Conservation (phyloP, 2,113 vertebrate species). For the Albula goreensis region DNA sequence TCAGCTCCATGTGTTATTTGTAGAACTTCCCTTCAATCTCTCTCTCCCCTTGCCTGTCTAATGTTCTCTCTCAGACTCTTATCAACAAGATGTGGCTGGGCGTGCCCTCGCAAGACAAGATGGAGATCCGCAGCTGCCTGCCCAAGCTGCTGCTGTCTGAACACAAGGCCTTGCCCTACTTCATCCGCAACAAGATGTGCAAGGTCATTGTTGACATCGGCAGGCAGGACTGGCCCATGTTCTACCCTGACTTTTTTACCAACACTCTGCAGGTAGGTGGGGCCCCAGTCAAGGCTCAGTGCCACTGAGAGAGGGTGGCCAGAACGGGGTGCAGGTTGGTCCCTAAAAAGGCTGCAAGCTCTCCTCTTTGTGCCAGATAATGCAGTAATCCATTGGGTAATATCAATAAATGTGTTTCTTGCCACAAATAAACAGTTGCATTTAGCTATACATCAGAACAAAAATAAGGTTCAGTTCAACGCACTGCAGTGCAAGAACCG, state of each 20-base stretch:
- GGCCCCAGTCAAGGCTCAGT: too few relatives aligned
- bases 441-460: neutral
- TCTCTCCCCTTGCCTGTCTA: neutral
- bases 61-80: constrained; percentile 77
- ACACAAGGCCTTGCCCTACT: constrained; percentile 93
- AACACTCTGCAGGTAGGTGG: constrained; percentile 89
- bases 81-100: constrained; percentile 99
- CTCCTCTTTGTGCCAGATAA: neutral
- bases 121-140: constrained; percentile 94
- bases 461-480: too few relatives aligned
- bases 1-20: neutral
- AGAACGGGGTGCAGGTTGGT: too few relatives aligned
- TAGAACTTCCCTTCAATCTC: neutral
- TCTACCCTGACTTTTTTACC: constrained; percentile 98
- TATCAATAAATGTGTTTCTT: too few relatives aligned
- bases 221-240: constrained; percentile 98
- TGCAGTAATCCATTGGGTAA: neutral
- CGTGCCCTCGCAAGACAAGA: constrained; percentile 92
- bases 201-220: constrained; percentile 99
- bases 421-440: too few relatives aligned
- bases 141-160: constrained; percentile 93
- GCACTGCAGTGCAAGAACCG: neutral
- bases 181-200: constrained; percentile 96
- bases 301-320: too few relatives aligned
- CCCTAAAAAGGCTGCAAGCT: too few relatives aligned